Evolutionary conservation across 2,113 vertebrate species (phyloP).

Genomic region (Choloepus hoffmanni): DNA sequence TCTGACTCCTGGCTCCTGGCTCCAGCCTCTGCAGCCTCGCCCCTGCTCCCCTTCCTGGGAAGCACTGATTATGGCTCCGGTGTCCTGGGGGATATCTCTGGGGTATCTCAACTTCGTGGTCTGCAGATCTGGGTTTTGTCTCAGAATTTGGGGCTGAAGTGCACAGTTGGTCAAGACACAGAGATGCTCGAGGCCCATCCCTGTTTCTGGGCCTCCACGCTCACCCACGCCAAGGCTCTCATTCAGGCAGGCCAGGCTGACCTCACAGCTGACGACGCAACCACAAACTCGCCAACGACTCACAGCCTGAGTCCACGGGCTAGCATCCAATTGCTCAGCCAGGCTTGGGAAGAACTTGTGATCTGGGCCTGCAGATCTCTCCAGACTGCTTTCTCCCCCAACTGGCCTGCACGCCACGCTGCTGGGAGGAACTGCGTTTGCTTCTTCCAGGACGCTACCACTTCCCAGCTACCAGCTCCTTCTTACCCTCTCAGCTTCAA

Average conservation of each 20-base stretch:
- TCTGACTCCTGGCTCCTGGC: rapidly evolving
- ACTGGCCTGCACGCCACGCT: background rate
- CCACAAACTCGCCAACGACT: background rate
- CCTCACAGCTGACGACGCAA: background rate
- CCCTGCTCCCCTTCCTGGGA: background rate
- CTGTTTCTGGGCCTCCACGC: background rate
- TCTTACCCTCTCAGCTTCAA: background rate
- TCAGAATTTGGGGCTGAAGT: background rate
- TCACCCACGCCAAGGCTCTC: background rate
- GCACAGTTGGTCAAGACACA: background rate
- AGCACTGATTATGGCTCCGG: background rate
- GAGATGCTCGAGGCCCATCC: background rate
- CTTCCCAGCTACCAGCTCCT: background rate
- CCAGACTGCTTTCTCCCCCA: too few species aligned
- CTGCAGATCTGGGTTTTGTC: background rate
- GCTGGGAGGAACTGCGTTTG: background rate
- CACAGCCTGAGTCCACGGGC: background rate
- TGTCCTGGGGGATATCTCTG: background rate
- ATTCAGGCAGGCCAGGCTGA: background rate
- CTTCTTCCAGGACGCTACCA: background rate
- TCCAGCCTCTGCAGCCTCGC: background rate
- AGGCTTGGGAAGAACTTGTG: background rate
- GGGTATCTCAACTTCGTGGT: too few species aligned
- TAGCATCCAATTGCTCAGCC: background rate
- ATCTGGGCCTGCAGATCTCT: too few species aligned